phyloP scores from a whole-genome alignment of 2,888 invertebrate species.

The Philopedon plagiatum region DNA sequence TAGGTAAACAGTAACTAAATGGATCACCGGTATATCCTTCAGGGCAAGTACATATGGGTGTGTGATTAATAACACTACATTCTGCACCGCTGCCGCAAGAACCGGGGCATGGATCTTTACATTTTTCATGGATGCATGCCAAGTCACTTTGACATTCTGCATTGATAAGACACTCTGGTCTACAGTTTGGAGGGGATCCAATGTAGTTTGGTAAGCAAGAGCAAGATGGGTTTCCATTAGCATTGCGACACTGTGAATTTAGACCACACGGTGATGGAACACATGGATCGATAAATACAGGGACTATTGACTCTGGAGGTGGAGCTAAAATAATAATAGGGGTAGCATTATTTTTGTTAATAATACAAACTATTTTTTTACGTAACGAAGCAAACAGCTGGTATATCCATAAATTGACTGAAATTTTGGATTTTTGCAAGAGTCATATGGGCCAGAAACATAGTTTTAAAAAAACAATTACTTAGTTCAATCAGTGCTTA shows the following conservation, averaged over 20 bases:
- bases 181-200: constrained; percentile 83
- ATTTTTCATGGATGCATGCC: constrained; percentile 82
- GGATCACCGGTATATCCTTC: constrained; percentile 84
- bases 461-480: no score
- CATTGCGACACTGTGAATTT: constrained; percentile 80
- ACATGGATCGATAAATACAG: constrained; percentile 76
- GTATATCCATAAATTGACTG: no score
- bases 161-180: constrained; percentile 83
- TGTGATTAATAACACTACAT: constrained; percentile 82
- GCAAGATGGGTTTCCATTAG: constrained; percentile 78
- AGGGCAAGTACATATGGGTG: constrained; percentile 83
- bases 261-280: constrained; percentile 85
- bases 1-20: constrained; percentile 76
- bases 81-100: constrained; percentile 81
- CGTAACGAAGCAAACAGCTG: no score
- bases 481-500: no score
- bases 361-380: no score
- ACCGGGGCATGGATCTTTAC: constrained; percentile 83
- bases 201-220: constrained; percentile 80
- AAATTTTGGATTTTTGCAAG: no score
- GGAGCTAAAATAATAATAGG: constrained; percentile 60
- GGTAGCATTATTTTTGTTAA: no score
- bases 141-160: constrained; percentile 80
- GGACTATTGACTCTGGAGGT: constrained; percentile 57
- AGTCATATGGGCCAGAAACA: no score